phyloP scores from a whole-genome alignment of 2,888 invertebrate species.

The Lochmaea crataegi region DNA sequence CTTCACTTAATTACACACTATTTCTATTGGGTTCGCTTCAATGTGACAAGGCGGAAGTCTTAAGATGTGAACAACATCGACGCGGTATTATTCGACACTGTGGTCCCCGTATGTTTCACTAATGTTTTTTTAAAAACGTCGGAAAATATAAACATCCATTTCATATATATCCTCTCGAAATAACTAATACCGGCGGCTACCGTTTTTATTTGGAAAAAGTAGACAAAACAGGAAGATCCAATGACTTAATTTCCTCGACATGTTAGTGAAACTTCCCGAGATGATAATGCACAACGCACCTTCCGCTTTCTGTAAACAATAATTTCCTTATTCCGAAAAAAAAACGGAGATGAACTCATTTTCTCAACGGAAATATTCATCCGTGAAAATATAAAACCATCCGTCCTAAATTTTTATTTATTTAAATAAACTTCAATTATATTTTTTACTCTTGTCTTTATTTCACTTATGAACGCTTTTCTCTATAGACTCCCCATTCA shows the following conservation, averaged over 20 bases:
- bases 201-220: not conserved
- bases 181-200: too few species aligned
- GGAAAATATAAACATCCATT: too few species aligned
- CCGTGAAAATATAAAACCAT: not conserved
- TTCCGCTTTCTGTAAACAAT: slow-evolving; percentile 6
- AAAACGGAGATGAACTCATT: slow-evolving; percentile 14
- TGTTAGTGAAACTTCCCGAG: slow-evolving; percentile 9
- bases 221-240: slow-evolving; percentile 6
- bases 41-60: too few species aligned
- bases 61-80: too few species aligned
- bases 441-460: too few species aligned
- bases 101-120: too few species aligned
- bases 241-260: slow-evolving; percentile 15
- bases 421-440: not conserved
- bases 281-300: slow-evolving; percentile 5
- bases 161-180: not conserved
- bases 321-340: slow-evolving; percentile 3
- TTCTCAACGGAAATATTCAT: not conserved
- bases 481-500: too few species aligned
- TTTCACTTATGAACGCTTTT: too few species aligned
- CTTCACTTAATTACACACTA: too few species aligned
- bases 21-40: too few species aligned
- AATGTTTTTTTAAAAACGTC: too few species aligned
- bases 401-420: not conserved
- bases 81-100: too few species aligned